phyloP scores from a whole-genome alignment of 2,797 vertebrate genomes.

The Trachurus trachurus region DNA sequence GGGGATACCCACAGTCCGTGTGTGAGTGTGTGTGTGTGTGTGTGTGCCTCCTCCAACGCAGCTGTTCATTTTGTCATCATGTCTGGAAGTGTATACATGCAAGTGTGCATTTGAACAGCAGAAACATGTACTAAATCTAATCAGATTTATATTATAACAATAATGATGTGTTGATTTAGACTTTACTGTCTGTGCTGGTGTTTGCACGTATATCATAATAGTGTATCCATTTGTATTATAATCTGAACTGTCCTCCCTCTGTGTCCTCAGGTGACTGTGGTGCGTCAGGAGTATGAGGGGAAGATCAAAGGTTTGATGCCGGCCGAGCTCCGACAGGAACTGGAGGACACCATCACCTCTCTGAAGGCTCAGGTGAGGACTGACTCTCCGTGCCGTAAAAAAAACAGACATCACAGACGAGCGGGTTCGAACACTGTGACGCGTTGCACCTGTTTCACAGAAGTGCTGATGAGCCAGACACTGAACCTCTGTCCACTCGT shows the following conservation, averaged over 20 bases:
- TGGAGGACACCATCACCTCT: constrained; percentile 95
- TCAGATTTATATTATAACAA: not conserved
- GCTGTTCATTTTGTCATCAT: constrained; percentile 34
- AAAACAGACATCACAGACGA: not conserved
- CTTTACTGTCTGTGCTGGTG: not conserved
- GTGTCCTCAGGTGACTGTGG: constrained; percentile 86
- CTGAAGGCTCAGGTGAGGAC: constrained; percentile 94
- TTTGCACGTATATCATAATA: not conserved
- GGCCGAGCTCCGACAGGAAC: constrained; percentile 89
- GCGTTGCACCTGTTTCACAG: not conserved
- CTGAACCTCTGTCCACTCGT: not conserved
- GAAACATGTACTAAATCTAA: constrained; percentile 45
- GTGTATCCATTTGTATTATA: not conserved
- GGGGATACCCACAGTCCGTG: constrained; percentile 70
- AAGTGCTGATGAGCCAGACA: not conserved
- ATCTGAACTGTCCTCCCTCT: constrained; percentile 6
- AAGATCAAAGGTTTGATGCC: constrained; percentile 95
- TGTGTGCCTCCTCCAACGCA: constrained; percentile 29
- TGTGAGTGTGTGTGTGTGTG: constrained; percentile 8
- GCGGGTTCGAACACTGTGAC: not conserved
- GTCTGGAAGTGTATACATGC: constrained; percentile 9
- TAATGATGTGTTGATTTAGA: not conserved
- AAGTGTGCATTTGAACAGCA: constrained; percentile 5
- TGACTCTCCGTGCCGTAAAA: not conserved
- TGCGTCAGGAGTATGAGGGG: constrained; percentile 91